Evolutionary conservation across 2,113 vertebrate genomes (phyloP), one percentile per base, ranked within the genome.

Genomic region (Archocentrus centrarchus): DNA sequence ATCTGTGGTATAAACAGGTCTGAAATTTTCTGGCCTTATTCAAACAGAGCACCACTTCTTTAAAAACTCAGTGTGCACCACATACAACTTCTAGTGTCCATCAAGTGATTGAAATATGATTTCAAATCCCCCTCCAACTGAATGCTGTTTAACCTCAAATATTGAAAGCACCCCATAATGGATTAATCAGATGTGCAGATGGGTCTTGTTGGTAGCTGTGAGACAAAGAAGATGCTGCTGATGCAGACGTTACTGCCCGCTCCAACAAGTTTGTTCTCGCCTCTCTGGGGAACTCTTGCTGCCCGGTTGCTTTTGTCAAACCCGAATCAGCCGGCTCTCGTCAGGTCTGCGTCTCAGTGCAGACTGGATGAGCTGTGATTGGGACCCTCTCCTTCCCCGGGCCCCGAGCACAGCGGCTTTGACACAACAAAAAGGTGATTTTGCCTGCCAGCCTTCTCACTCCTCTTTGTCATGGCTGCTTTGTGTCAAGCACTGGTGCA

Each of bases 381-480:
- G 82, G 83, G 83, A 90, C 86, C 83, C 86, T 91, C 77, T 88
- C 89, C 83, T 86, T 81, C 63, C 5, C 81, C 11, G 41, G 75
- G 73, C 78, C 82, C 84, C 81, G 35, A 80, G 68, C 82, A 58
- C 75, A 68, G 68, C 68, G 44, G 86, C 86, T 89, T 89, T 89
- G 90, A 90, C 90, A 90, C 73, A 79, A 92, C 86, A 85, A 83
- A 85, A 75, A 90, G 88, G 90, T 86, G 90, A 84, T 89, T 92
- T 80, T 89, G 86, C 88, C 93, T 82, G 84, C 59, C 76, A 77
- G 89, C 83, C 82, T 41, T 81, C 81, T 81, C 63, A 35, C 80
- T 80, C 64, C 78, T 57, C 17, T 84, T 85, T 91, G 91, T 91
- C 92, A 64, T 1, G 37, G 79, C 68, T 11, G 20, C 70, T 94